These are phyloP conservation scores for Elachura formosa DNA, from an alignment of 2,113 vertebrate species.

Conservation along the genomic window DNA sequence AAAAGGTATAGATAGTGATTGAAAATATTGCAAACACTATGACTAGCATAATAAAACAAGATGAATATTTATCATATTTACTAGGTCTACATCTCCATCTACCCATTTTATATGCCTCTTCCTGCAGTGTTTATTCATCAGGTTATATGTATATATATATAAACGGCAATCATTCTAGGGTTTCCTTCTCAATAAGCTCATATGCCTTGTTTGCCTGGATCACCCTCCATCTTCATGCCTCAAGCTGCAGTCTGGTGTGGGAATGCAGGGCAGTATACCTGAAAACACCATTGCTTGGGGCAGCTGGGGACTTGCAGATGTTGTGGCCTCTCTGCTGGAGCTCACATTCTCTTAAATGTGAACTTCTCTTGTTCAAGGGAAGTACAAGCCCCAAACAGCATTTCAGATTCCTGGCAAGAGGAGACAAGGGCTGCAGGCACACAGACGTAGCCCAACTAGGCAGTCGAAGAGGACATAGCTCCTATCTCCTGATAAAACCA, in stretches of 20 bases:
- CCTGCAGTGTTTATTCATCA: not conserved
- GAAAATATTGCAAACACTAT: not conserved
- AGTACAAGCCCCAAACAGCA: not conserved
- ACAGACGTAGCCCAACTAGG: not conserved
- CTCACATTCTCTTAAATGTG: not conserved
- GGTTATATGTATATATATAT: not conserved
- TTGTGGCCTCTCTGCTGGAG: not conserved
- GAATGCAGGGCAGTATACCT: not conserved
- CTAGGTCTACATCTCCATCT: not conserved
- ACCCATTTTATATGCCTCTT: not conserved
- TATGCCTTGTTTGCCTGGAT: accelerated
- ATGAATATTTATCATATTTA: not conserved
- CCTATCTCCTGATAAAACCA: not conserved
- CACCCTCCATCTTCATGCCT: not conserved
- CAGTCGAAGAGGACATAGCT: not conserved
- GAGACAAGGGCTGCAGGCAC: not conserved
- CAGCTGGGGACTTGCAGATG: accelerated
- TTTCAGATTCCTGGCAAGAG: not conserved
- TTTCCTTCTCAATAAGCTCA: not conserved
- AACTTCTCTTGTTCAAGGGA: not conserved
- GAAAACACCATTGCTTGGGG: not conserved
- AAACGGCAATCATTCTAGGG: not conserved
- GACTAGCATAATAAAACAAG: not conserved
- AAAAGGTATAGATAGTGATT: not conserved
- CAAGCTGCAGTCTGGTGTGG: not conserved